Conservation (phyloP, 23 tunicate genomes). For the Halocynthia aurantium region DNA sequence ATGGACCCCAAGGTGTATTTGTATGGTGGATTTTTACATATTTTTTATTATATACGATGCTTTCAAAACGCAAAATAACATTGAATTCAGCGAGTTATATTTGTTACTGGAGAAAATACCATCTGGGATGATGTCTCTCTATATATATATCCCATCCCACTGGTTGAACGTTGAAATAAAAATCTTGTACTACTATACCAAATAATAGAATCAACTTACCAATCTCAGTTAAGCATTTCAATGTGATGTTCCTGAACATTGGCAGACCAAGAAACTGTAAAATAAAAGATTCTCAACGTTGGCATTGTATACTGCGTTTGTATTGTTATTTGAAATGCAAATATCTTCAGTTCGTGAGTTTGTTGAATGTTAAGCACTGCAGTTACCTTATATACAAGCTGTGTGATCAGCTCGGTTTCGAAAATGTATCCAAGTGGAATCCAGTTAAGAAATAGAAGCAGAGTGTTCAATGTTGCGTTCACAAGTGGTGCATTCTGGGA, state of each 20-base stretch:
- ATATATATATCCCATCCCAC: no score
- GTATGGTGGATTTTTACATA: no score
- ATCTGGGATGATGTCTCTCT: no score
- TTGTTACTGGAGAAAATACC: no score
- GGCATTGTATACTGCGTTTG: no score
- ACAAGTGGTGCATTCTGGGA: conserved; percentile 89
- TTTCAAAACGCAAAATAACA: no score
- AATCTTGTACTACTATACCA: background rate
- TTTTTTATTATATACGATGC: no score
- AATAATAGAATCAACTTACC: conserved; percentile 32
- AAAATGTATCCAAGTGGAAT: conserved; percentile 98
- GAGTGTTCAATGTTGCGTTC: conserved; percentile 87
- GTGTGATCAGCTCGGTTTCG: conserved; percentile 79
- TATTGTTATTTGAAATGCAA: no score
- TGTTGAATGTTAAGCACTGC: background rate
- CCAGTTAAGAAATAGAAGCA: conserved; percentile 96
- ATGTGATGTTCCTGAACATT: conserved; percentile 91
- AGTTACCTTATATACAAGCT: conserved; percentile 69
- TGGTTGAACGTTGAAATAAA: no score
- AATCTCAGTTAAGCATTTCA: conserved; percentile 98
- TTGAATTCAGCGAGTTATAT: no score
- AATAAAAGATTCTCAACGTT: background rate
- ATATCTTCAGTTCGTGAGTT: no score
- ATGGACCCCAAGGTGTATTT: no score
- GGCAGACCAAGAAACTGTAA: conserved; percentile 84